phyloP scores from a whole-genome alignment of 2,797 vertebrate species.

The Clarias laeviceps region DNA sequence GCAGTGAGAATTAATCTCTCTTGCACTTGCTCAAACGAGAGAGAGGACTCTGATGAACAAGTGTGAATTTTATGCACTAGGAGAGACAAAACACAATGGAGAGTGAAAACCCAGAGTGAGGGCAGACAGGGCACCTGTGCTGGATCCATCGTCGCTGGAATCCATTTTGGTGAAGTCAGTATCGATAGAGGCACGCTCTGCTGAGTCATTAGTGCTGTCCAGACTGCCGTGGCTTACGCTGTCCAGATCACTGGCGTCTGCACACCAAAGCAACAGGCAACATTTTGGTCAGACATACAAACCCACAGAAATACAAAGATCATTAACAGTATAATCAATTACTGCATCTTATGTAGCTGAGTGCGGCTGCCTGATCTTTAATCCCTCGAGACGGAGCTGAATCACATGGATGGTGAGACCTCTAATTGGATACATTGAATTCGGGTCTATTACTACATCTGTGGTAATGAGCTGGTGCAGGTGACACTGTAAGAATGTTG shows the following conservation, averaged over 20 bases:
- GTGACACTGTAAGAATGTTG: conserved; percentile 49
- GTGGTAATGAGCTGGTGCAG: conserved; percentile 53
- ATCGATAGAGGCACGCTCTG: conserved; percentile 81
- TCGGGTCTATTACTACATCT: conserved; percentile 38
- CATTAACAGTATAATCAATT: conserved; percentile 18
- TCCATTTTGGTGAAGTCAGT: conserved; percentile 84
- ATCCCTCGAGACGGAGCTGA: not conserved
- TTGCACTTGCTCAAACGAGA: conserved; percentile 34
- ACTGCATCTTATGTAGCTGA: not conserved
- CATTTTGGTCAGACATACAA: conserved; percentile 44
- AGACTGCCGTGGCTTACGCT: conserved; percentile 86
- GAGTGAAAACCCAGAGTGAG: conserved; percentile 18
- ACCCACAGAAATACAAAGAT: not conserved
- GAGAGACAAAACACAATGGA: conserved; percentile 15
- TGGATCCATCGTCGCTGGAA: conserved; percentile 85
- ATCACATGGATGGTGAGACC: not conserved
- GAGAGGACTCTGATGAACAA: conserved; percentile 12
- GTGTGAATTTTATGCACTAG: conserved; percentile 42
- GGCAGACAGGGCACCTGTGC: conserved; percentile 73
- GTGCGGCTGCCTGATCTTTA: conserved; percentile 14
- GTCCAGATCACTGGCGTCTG: conserved; percentile 87
- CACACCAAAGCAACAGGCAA: conserved; percentile 64
- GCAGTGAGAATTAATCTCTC: conserved; percentile 38
- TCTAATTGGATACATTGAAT: not conserved
- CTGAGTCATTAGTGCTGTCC: conserved; percentile 84